These are phyloP conservation scores for Platycercus adscitus DNA, from an alignment of 2,113 vertebrate species.

Conservation along the genomic window DNA sequence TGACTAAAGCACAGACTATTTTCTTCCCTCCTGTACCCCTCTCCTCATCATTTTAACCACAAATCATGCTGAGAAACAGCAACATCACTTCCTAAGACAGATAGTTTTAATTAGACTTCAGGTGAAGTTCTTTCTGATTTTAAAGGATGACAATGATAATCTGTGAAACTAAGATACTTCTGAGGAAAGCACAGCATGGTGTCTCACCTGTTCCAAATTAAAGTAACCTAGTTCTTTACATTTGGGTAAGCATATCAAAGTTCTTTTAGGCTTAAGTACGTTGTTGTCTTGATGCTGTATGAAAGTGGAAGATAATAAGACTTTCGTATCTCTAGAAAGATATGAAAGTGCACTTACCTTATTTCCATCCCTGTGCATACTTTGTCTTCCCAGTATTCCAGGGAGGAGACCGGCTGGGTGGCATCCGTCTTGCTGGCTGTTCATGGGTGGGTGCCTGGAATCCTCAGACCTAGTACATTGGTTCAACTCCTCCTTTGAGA, in stretches of 20 bases:
- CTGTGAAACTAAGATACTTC: not conserved
- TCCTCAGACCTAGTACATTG: not conserved
- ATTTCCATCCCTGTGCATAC: rapidly evolving
- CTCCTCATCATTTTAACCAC: not conserved
- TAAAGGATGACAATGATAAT: not conserved
- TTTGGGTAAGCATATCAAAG: not conserved
- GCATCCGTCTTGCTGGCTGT: not conserved
- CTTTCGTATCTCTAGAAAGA: not conserved
- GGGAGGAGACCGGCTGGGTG: not conserved
- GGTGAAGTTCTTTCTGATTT: not conserved
- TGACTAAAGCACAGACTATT: not conserved
- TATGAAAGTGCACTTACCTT: not conserved
- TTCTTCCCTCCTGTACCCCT: not conserved
- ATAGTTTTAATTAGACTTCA: not conserved
- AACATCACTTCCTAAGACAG: not conserved
- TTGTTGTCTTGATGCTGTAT: not conserved
- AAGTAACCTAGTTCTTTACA: not conserved
- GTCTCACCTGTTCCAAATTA: not conserved
- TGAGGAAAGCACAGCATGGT: not conserved
- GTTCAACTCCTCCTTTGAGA: rapidly evolving
- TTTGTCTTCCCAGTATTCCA: not conserved
- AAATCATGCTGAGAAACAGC: not conserved
- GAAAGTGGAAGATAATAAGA: not conserved
- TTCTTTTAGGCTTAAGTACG: not conserved
- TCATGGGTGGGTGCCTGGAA: not conserved